These are phyloP conservation scores for Drosophila setifemur DNA, from an alignment of 1,140 invertebrate species.

Conservation along the genomic window DNA sequence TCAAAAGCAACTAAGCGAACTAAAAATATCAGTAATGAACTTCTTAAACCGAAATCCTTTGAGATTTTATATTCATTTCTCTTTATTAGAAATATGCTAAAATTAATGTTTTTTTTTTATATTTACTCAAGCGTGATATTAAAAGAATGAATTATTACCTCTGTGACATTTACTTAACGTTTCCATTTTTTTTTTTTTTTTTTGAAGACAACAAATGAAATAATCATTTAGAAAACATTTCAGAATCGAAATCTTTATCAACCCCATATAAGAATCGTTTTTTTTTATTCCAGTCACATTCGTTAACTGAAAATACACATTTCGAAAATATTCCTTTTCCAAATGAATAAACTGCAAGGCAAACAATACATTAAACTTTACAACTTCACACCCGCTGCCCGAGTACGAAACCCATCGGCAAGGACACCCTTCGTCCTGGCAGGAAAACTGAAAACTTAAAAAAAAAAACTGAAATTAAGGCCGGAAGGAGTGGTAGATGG, in stretches of 20 bases:
- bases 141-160: not conserved
- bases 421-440: constrained; percentile 32
- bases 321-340: constrained; percentile 55
- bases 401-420: constrained; percentile 49
- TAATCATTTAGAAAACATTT: constrained; percentile 20
- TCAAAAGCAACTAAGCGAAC: too few species aligned
- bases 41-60: too few species aligned
- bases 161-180: constrained; percentile 1
- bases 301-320: constrained; percentile 14
- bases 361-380: constrained; percentile 81
- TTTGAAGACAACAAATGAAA: constrained; percentile 1
- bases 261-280: constrained; percentile 44
- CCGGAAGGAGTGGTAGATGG: constrained; percentile 25
- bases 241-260: constrained; percentile 18
- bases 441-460: not conserved
- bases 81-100: too few species aligned
- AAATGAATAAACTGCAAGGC: constrained; percentile 80
- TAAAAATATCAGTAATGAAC: too few species aligned
- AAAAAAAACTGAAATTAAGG: too few species aligned
- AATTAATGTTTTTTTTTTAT: not conserved
- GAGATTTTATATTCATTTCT: too few species aligned
- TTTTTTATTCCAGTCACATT: constrained; percentile 61
- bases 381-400: constrained; percentile 76
- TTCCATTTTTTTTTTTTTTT: too few species aligned
- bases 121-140: not conserved